These are phyloP conservation scores for Pterocles gutturalis DNA, from an alignment of 2,113 vertebrate species.

Conservation along the genomic window DNA sequence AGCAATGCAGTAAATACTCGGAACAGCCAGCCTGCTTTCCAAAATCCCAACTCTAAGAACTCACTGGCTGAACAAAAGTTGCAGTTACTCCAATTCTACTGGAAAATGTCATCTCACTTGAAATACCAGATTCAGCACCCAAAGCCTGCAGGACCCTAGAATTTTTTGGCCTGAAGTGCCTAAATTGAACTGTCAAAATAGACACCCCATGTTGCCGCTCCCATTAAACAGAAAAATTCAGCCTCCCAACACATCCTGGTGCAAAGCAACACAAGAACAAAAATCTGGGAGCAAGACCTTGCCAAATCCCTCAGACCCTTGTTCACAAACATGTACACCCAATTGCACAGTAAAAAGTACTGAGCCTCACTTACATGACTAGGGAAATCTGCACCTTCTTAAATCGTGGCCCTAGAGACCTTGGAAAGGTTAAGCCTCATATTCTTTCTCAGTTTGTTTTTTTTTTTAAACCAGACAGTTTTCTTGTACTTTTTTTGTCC, in stretches of 20 bases:
- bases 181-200: background rate
- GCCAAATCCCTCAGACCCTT: background rate
- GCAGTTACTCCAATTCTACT: background rate
- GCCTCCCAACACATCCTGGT: background rate
- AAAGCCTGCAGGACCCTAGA: background rate
- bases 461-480: background rate
- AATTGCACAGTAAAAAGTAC: background rate
- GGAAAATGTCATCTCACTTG: background rate
- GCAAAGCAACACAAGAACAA: background rate
- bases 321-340: background rate
- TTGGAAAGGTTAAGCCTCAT: background rate
- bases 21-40: background rate
- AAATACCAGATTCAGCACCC: background rate
- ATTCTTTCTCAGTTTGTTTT: background rate
- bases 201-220: background rate
- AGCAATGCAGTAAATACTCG: rapidly evolving
- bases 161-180: background rate
- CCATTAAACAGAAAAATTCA: background rate
- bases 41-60: background rate
- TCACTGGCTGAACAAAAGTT: background rate
- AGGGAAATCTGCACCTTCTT: background rate
- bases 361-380: background rate
- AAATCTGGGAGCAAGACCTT: background rate
- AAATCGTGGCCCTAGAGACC: background rate
- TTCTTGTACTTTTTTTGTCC: background rate